These are phyloP conservation scores for Trogon surrucura DNA, from an alignment of 2,113 vertebrate genomes.

Conservation along the genomic window DNA sequence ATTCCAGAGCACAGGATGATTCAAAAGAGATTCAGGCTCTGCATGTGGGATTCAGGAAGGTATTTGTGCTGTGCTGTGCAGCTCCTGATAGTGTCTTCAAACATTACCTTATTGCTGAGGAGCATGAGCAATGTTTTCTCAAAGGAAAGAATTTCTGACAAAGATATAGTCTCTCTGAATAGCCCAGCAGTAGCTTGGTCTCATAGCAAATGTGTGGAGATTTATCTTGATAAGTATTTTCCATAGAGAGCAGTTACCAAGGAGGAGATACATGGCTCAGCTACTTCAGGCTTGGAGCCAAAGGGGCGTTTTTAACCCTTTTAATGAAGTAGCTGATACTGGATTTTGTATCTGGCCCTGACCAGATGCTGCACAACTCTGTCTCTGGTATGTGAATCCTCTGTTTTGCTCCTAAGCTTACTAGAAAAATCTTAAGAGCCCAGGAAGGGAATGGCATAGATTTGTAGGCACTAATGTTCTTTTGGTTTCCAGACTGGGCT, in stretches of 20 bases:
- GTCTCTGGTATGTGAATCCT: background rate
- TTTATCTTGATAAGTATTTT: background rate
- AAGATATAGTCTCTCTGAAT: background rate
- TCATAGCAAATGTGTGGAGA: background rate
- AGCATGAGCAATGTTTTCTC: background rate
- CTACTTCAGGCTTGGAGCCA: background rate
- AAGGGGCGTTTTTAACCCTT: background rate
- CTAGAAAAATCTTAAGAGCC: background rate
- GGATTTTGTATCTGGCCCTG: background rate
- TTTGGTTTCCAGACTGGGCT: conserved; percentile 67
- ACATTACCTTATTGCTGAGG: background rate
- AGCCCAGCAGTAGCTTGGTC: background rate
- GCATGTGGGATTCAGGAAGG: background rate
- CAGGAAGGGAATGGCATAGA: background rate
- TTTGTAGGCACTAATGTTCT: conserved; percentile 48
- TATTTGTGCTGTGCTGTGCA: background rate
- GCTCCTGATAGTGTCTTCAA: background rate
- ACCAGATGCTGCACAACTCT: background rate
- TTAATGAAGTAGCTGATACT: background rate
- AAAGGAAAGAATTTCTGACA: background rate
- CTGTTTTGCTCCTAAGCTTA: background rate
- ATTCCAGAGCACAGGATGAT: background rate
- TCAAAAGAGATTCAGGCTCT: background rate
- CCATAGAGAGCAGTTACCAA: background rate
- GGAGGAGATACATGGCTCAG: background rate